A percentile compares a stretch with the other conserved stretches of the same genome.
Evolutionary conservation across 2,113 vertebrate species (phyloP).

Genomic region (Dasyurus viverrinus): DNA sequence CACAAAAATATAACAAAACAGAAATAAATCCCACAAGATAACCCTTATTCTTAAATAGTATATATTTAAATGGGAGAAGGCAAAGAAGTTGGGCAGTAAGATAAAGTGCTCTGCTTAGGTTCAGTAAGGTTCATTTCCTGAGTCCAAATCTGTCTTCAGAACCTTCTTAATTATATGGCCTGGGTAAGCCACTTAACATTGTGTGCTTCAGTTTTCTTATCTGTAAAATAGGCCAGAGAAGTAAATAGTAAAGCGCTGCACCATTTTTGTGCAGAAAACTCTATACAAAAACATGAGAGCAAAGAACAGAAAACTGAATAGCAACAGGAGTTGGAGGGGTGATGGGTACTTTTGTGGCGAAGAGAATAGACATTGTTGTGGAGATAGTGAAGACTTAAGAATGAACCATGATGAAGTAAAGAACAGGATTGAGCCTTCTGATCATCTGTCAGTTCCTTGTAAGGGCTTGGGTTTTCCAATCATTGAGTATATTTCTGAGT

Average conservation of each 20-base stretch:
- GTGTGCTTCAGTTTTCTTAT: not conserved
- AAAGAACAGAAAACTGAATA: not conserved
- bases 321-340: not conserved
- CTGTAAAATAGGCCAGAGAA: not conserved
- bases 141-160: no score
- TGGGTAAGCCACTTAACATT: not conserved
- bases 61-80: not conserved
- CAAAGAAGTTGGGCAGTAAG: no score
- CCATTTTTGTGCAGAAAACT: not conserved
- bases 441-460: not conserved
- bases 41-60: fast-evolving
- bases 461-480: not conserved
- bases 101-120: no score
- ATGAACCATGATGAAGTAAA: not conserved
- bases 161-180: not conserved
- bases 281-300: not conserved
- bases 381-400: not conserved
- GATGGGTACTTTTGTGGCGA: not conserved
- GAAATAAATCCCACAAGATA: not conserved
- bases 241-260: not conserved
- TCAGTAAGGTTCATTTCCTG: no score
- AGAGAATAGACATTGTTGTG: not conserved
- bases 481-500: not conserved
- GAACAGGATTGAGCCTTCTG: not conserved
- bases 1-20: not conserved